Evolutionary conservation across 2,113 vertebrate species (phyloP), one percentile per base, ranked within the genome.

Genomic region (Collichthys lucidus): DNA sequence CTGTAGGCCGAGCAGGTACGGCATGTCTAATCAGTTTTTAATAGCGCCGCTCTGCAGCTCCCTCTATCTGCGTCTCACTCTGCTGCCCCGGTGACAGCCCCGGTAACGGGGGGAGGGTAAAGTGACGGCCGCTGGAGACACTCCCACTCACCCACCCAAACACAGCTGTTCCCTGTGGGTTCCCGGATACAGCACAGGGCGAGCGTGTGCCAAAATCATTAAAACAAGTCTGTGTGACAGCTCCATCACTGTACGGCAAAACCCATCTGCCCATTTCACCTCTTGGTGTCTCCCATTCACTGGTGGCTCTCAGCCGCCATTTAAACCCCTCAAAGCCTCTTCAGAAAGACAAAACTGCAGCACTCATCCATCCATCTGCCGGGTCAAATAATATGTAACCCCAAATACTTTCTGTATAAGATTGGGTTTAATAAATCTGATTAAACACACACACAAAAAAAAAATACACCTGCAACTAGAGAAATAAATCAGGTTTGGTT

Each of bases 11-110:
- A 71, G 79, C 92, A 92, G 91, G 92, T 93, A 93, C 89, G 88
- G 77, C 90, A 52, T 77, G 83, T 88, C 91, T 92, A 94, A 95
- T 94, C 86, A 92, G 85, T 84, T 92, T 92, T 83, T 92, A 94
- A 94, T 92, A 85, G 84, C 73, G 63, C 29, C 52, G 64, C 62
- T 70, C 77, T 70, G 42, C 74, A 73, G 82, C 82, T 74, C 74
- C 69, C 70, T 44, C 47, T 66, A 44, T 60, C 71, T 19, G 17
- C 40, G 89, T 86, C 78, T 80, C 89, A 80, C 87, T 90, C 85
- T 52, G 74, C 88, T 88, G 81, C 91, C 84, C 88, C 3, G 8
- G 85, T 92, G 92, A 94, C 94, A 94, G 89, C 63, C 80, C 74
- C 68, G 77, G 63, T 86, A 83, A 74, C 17, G 31, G 86, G 74